Evolutionary conservation across 2,888 invertebrate genomes (phyloP), one percentile per base, ranked within the genome.

Genomic region (Drosophila kokeensis): DNA sequence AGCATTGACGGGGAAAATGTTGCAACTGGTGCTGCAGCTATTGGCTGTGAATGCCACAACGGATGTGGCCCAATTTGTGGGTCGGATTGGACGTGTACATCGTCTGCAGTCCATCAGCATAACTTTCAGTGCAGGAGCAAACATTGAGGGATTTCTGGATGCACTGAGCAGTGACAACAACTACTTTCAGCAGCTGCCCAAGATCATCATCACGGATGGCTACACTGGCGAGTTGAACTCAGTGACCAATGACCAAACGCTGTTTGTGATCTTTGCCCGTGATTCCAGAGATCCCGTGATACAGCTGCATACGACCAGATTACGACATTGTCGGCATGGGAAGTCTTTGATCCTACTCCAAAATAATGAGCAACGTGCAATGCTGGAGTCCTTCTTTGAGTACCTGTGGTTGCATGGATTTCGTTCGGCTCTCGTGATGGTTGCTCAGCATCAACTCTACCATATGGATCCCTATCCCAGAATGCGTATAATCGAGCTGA

Each of bases 391-490:
- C 1, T 73, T 87, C n/a, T 90, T 90, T 36, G 27, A 78, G 4
- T 65, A 55, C 6, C 53, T 87, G 1, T 87, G 87, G 90, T 29
- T 42, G 4, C 52, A 69, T 6, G 82, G 87, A 11, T 88, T 78
- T 32, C 82, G 87, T 7, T 67, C 73, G 8, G 81, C 89, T 7
- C 32, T 87, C 57, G 70, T 86, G 6, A 67, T 88, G 63, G 59
- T 81, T 34, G 77, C 55, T 1, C 42, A 63, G 4, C 55, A 24
- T 2, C 45, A 55, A 18, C 63, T 83, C n/a, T 88, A 82, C 52
- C 71, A 74, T 32, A 79, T 87, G 75, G 81, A 88, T 71, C 90
- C 87, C 0, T 87, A 90, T 69, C 90, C 88, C 24, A 52, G n/a
- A 0, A 5, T 88, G 5, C 73, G 74, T n/a, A 69, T 87, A 2